phyloP scores from a whole-genome alignment of 2,888 invertebrate species.

The Andrena minutula region DNA sequence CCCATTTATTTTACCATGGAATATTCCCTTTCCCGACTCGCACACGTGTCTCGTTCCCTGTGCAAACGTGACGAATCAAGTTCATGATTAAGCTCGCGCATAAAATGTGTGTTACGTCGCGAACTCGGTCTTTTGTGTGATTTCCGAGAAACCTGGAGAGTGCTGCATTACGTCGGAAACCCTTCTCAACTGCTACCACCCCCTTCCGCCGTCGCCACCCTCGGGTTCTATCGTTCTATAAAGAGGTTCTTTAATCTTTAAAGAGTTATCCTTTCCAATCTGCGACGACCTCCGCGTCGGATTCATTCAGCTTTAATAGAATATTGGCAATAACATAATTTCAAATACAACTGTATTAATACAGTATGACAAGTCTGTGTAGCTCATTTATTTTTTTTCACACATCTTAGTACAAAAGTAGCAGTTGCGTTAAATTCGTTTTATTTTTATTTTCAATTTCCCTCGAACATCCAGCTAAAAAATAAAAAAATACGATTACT shows the following conservation, averaged over 20 bases:
- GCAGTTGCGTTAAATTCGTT: no score
- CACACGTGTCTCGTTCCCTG: background rate
- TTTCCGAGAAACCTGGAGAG: constrained; percentile 63
- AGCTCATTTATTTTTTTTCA: no score
- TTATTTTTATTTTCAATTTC: no score
- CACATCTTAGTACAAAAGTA: no score
- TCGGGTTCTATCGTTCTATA: constrained; percentile 14
- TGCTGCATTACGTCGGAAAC: constrained; percentile 65
- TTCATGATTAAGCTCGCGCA: background rate
- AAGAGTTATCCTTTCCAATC: constrained; percentile 26
- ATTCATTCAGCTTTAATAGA: background rate
- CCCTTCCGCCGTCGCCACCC: background rate
- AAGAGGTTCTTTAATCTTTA: constrained; percentile 39
- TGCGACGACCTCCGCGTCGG: constrained; percentile 1
- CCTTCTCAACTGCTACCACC: constrained; percentile 30
- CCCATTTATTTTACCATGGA: background rate
- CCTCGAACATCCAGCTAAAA: no score
- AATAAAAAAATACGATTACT: no score
- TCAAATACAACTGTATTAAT: background rate
- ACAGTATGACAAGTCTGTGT: background rate
- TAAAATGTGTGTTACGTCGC: constrained; percentile 25
- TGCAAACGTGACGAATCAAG: background rate
- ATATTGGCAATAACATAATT: background rate
- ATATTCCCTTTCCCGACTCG: background rate
- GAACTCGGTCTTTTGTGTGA: constrained; percentile 41